phyloP scores from a whole-genome alignment of 2,888 invertebrate species.

The Acanthococcus lagerstroemiae region DNA sequence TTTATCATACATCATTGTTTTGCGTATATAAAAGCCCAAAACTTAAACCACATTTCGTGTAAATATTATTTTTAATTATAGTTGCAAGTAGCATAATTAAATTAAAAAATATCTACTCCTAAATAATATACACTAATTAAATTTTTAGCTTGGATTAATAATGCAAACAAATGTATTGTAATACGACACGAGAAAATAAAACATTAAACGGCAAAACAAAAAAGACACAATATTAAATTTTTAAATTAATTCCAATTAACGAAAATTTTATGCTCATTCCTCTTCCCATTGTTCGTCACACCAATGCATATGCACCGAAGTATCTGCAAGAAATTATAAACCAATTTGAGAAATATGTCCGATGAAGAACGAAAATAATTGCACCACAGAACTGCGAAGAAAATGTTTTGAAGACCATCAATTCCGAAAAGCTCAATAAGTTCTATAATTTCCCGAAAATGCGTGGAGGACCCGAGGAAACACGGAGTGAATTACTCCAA shows the following conservation, averaged over 20 bases:
- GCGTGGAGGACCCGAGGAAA: too few relatives aligned
- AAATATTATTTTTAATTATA: conserved; percentile 20
- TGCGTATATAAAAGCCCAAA: conserved; percentile 26
- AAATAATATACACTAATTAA: conserved; percentile 22
- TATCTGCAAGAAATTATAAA: too few relatives aligned
- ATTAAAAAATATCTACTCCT: conserved; percentile 24
- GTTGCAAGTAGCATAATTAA: conserved; percentile 19
- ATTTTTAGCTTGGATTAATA: conserved; percentile 21
- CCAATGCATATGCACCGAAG: conserved; percentile 14
- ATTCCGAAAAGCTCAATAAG: too few relatives aligned
- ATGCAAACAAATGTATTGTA: conserved; percentile 19
- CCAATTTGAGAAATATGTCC: too few relatives aligned
- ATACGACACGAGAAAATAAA: conserved; percentile 8
- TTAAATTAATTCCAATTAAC: conserved; percentile 13
- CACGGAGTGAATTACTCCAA: too few relatives aligned
- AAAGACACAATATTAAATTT: conserved; percentile 21
- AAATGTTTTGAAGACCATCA: too few relatives aligned
- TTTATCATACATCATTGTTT: conserved; percentile 27
- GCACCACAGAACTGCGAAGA: too few relatives aligned
- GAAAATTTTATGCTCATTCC: conserved; percentile 10
- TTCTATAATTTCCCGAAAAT: too few relatives aligned
- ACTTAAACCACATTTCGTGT: conserved; percentile 20
- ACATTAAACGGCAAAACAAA: conserved; percentile 26
- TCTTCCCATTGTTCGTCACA: conserved; percentile 13
- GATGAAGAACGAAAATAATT: too few relatives aligned